phyloP scores from a whole-genome alignment of 2,888 invertebrate species.

The Tupiocoris notatus region DNA sequence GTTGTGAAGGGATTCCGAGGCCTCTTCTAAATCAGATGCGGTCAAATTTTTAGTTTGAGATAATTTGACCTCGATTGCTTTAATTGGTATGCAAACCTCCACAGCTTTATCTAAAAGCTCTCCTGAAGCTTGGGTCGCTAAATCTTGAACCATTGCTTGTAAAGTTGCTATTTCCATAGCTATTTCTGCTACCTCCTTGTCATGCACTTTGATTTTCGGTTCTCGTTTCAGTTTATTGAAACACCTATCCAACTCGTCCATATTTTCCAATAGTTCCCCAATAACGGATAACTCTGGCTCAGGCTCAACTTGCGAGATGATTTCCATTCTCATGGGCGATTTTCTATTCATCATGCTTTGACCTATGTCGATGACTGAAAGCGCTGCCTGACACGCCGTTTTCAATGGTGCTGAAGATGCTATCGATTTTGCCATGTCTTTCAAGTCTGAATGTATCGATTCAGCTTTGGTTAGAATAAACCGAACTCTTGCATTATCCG shows the following conservation, averaged over 20 bases:
- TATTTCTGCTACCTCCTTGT: constrained; percentile 28
- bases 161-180: constrained; percentile 30
- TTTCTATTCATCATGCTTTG: constrained; percentile 28
- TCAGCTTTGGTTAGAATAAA: constrained; percentile 44
- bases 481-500: constrained; percentile 41
- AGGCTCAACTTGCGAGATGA: constrained; percentile 13
- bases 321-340: constrained; percentile 28
- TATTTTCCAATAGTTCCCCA: constrained; percentile 28
- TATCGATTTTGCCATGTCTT: constrained; percentile 25
- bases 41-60: constrained; percentile 13
- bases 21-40: constrained; percentile 16
- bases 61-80: constrained; percentile 28
- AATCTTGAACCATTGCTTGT: constrained; percentile 30
- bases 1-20: constrained; percentile 8
- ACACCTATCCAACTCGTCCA: constrained; percentile 35
- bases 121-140: constrained; percentile 29
- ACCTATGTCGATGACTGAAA: constrained; percentile 16
- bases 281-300: constrained; percentile 35
- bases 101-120: constrained; percentile 30
- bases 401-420: constrained; percentile 24
- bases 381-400: constrained; percentile 41
- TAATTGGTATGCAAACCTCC: constrained; percentile 35
- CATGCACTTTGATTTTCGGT: constrained; percentile 10
- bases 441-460: constrained; percentile 41
- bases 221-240: constrained; percentile 31